Evolutionary conservation across 1,140 invertebrate species (phyloP).

Genomic region (Eciton burchellii): DNA sequence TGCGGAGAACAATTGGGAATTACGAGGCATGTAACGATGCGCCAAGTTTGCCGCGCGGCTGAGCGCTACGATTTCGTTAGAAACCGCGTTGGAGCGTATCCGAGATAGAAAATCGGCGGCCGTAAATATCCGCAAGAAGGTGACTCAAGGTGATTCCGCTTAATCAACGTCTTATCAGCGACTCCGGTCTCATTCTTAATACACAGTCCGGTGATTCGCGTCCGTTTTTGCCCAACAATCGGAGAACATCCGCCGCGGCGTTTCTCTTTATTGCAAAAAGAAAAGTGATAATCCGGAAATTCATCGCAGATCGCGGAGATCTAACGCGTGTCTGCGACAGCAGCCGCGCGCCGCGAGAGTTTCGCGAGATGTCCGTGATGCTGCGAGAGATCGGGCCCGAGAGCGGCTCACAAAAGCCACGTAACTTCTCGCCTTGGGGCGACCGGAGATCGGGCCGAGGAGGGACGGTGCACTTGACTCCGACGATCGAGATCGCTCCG

Average conservation of each 20-base stretch:
- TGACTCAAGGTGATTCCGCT: background rate
- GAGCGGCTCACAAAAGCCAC: conserved; percentile 20
- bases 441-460: conserved; percentile 45
- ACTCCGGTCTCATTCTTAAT: conserved; percentile 10
- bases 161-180: conserved; percentile 33
- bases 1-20: background rate
- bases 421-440: conserved; percentile 67
- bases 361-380: conserved; percentile 49
- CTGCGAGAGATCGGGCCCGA: conserved; percentile 4
- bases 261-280: conserved; percentile 67
- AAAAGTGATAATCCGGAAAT: conserved; percentile 20
- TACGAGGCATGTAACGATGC: background rate
- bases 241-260: background rate
- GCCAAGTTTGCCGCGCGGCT: no score
- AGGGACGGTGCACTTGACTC: conserved; percentile 50
- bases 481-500: conserved; percentile 67
- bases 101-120: background rate
- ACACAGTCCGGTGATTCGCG: conserved; percentile 33
- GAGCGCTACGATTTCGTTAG: background rate
- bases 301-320: conserved; percentile 17
- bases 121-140: background rate
- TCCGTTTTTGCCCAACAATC: conserved; percentile 57
- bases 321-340: background rate
- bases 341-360: conserved; percentile 11
- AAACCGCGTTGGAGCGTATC: background rate